These are phyloP conservation scores for Odontothrips loti DNA, from an alignment of 2,888 invertebrate species.

Conservation along the genomic window DNA sequence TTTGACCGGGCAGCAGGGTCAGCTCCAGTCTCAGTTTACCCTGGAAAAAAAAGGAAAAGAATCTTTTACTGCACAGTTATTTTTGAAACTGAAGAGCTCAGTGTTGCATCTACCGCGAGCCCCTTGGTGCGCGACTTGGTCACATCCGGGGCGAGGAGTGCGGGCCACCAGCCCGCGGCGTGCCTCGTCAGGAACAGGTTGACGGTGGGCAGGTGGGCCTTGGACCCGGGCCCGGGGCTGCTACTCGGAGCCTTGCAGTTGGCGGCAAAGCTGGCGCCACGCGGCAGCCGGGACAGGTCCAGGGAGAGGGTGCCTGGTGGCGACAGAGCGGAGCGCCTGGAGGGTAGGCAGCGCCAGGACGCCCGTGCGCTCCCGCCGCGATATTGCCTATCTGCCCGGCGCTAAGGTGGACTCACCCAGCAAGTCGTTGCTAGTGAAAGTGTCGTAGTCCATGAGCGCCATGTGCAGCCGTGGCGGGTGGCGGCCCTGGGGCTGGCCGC, in stretches of 20 bases:
- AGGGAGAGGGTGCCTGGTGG: slow-evolving; percentile 55
- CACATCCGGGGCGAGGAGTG: slow-evolving; percentile 20
- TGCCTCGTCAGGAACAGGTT: slow-evolving; percentile 59
- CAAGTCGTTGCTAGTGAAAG: slow-evolving; percentile 69
- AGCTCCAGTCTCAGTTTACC: slow-evolving; percentile 65
- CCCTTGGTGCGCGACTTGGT: slow-evolving; percentile 1
- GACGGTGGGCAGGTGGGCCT: slow-evolving; percentile 48
- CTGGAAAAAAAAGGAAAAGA: slow-evolving; percentile 45
- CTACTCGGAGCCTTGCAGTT: slow-evolving; percentile 49
- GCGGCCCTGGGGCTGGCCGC: not conserved
- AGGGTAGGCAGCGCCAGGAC: not conserved
- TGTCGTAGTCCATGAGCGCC: slow-evolving; percentile 80
- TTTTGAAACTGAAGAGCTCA: too few relatives aligned
- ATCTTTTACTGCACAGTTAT: too few relatives aligned
- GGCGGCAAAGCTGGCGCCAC: slow-evolving; percentile 50
- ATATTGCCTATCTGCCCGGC: too few relatives aligned
- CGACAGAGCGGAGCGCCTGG: not conserved
- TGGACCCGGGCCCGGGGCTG: slow-evolving; percentile 38
- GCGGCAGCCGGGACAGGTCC: slow-evolving; percentile 57
- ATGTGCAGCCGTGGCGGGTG: slow-evolving; percentile 64
- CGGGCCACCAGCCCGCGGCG: slow-evolving; percentile 66
- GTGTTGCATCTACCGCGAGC: not conserved
- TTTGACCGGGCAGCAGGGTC: slow-evolving; percentile 54
- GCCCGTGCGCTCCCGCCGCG: too few relatives aligned
- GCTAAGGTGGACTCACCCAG: slow-evolving; percentile 54